phyloP scores from a whole-genome alignment of 2,797 vertebrate genomes.

The Antennarius maculatus region DNA sequence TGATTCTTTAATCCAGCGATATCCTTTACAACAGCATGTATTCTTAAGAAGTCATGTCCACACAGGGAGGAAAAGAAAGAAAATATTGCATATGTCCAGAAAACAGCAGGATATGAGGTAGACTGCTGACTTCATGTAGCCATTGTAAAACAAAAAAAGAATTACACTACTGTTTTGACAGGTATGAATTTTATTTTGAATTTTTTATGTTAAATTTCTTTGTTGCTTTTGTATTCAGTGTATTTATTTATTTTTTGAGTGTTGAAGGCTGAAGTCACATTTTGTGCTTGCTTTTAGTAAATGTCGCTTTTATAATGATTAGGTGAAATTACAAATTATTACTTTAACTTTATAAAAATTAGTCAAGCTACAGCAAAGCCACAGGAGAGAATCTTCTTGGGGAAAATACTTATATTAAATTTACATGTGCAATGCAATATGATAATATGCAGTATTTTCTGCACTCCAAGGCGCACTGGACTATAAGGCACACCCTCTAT shows the following conservation, averaged over 20 bases:
- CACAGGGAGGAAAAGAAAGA: conserved; percentile 69
- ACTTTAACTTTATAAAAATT: too few species aligned
- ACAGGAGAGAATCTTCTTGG: too few species aligned
- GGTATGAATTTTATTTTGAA: conserved; percentile 54
- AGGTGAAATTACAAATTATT: too few species aligned
- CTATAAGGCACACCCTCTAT: too few species aligned
- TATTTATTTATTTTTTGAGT: conserved; percentile 18
- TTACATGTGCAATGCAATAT: too few species aligned
- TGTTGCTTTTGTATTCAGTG: background rate
- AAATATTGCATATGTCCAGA: conserved; percentile 73
- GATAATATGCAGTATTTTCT: too few species aligned
- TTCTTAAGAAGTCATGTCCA: conserved; percentile 83
- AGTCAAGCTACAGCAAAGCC: too few species aligned
- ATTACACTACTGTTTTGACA: conserved; percentile 44
- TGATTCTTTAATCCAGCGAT: conserved; percentile 85
- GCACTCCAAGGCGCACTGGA: too few species aligned
- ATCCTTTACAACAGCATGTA: conserved; percentile 82
- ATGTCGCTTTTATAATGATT: too few species aligned
- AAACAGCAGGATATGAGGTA: conserved; percentile 64
- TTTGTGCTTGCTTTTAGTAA: too few species aligned
- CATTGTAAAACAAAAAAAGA: conserved; percentile 49
- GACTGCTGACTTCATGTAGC: conserved; percentile 62
- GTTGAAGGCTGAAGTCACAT: conserved; percentile 41
- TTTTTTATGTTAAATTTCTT: conserved; percentile 37
- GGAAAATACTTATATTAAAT: too few species aligned